These are phyloP conservation scores for Nycticorax nycticorax DNA, from an alignment of 2,113 vertebrate genomes.

Conservation along the genomic window DNA sequence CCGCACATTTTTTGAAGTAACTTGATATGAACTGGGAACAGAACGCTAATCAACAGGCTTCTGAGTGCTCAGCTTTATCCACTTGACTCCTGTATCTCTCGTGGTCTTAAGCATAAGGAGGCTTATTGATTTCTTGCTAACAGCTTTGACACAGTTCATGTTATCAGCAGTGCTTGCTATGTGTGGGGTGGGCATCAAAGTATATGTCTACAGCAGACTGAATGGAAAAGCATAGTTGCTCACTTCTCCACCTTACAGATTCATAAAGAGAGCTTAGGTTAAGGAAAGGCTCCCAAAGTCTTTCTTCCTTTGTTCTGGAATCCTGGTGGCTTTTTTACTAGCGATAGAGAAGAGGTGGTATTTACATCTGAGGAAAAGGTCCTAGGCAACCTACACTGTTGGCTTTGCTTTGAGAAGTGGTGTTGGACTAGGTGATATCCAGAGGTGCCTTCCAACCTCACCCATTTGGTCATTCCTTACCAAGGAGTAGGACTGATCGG, in stretches of 20 bases:
- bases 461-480: neutral
- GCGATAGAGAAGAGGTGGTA: neutral
- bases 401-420: neutral
- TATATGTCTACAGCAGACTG: neutral
- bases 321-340: neutral
- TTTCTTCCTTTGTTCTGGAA: neutral
- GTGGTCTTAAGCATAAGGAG: neutral
- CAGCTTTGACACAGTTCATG: neutral
- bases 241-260: neutral
- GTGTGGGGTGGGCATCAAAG: neutral
- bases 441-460: neutral
- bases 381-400: neutral
- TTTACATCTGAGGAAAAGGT: neutral
- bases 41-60: neutral
- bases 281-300: neutral
- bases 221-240: neutral
- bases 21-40: neutral
- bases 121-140: neutral
- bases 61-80: neutral
- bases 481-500: neutral
- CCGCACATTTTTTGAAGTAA: slow-evolving; percentile 17
- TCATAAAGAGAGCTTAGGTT: neutral
- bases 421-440: neutral
- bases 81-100: neutral
- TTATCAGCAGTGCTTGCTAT: neutral